Evolutionary conservation across 1,140 invertebrate genomes (phyloP).

Genomic region (Hyposmocoma kahamanoa): DNA sequence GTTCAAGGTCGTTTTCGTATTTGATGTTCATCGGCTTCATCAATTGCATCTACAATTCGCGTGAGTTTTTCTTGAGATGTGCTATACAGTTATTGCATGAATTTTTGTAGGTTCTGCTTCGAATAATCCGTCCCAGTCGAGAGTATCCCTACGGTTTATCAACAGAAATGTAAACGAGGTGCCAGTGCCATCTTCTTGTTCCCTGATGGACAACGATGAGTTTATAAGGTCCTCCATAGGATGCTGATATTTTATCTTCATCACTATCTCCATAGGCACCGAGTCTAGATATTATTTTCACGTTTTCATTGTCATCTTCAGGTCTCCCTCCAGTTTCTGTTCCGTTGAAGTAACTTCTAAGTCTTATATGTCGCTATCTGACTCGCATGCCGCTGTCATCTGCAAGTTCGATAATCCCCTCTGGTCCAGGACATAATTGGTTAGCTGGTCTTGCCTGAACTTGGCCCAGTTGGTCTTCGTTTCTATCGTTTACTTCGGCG

Average conservation of each 20-base stretch:
- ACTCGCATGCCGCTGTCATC: background rate
- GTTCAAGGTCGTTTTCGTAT: background rate
- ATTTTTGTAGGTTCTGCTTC: slow-evolving; percentile 12
- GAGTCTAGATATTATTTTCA: background rate
- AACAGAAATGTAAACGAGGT: background rate
- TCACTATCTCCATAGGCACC: background rate
- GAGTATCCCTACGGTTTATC: slow-evolving; percentile 11
- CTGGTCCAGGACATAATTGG: background rate
- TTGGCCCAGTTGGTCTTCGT: no score
- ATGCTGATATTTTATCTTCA: background rate
- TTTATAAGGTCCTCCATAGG: background rate
- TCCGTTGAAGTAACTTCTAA: background rate
- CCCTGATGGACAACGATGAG: background rate
- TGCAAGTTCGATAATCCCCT: background rate
- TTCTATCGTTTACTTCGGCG: no score
- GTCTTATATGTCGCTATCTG: background rate
- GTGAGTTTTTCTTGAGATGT: background rate
- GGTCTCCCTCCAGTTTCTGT: background rate
- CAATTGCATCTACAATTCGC: background rate
- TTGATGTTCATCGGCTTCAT: background rate
- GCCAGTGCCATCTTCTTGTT: background rate
- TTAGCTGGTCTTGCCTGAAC: background rate
- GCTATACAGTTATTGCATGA: slow-evolving; percentile 3
- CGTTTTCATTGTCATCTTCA: background rate
- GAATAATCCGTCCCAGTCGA: slow-evolving; percentile 14